A percentile compares a stretch with the other conserved stretches of the same genome.
phyloP scores from a whole-genome alignment of 2,888 invertebrate species.

The Halictus quadricinctus region DNA sequence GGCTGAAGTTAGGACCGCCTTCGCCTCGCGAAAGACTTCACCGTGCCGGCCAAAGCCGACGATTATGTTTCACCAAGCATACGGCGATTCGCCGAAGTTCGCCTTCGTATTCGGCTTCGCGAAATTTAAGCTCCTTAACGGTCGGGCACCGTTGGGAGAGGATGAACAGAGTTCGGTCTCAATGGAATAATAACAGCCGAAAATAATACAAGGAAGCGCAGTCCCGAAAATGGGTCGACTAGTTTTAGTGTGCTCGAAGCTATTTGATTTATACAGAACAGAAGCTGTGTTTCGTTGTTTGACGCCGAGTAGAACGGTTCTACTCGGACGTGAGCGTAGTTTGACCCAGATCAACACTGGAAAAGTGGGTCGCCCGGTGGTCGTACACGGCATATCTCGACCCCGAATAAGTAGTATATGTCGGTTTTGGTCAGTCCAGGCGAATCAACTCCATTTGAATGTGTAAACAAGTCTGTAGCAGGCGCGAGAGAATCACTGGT shows the following conservation, averaged over 20 bases:
- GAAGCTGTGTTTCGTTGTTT: background rate
- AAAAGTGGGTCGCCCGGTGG: constrained; percentile 3
- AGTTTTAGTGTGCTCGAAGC: background rate
- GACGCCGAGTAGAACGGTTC: background rate
- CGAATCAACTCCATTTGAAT: background rate
- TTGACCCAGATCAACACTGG: background rate
- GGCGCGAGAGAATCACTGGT: background rate
- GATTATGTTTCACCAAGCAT: constrained; percentile 35
- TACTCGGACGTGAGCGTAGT: background rate
- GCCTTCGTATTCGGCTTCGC: background rate
- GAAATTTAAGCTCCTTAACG: constrained; percentile 41
- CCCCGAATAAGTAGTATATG: background rate
- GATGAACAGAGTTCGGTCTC: constrained; percentile 1
- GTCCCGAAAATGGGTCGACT: background rate
- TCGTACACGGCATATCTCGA: background rate
- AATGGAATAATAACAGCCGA: constrained; percentile 16
- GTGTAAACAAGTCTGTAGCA: background rate
- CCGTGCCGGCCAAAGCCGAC: background rate
- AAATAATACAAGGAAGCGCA: background rate
- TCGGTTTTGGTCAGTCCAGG: background rate
- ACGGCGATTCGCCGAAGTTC: constrained; percentile 6
- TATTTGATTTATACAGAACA: background rate
- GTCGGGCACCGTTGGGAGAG: constrained; percentile 1
- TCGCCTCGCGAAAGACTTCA: background rate
- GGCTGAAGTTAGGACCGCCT: background rate